phyloP scores from a whole-genome alignment of 1,140 invertebrate genomes.

The Euura lappo region DNA sequence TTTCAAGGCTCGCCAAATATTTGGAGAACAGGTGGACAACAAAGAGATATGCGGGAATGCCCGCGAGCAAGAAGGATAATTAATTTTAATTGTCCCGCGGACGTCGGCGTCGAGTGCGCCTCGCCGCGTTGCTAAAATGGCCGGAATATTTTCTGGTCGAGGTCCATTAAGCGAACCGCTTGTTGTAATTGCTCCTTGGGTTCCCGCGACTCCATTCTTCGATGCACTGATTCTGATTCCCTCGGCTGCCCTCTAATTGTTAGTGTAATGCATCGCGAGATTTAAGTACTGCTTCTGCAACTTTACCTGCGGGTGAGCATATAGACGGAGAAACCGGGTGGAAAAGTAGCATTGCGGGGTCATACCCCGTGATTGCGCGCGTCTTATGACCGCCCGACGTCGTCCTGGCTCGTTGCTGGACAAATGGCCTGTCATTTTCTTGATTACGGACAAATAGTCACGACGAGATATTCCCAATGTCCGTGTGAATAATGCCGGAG shows the following conservation, averaged over 20 bases:
- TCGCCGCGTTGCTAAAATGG: constrained; percentile 41
- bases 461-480: background rate
- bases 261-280: too few species aligned
- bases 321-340: background rate
- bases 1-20: constrained; percentile 3
- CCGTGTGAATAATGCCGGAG: background rate
- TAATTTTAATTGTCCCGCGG: constrained; percentile 53
- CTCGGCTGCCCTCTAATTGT: too few species aligned
- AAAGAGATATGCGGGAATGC: background rate
- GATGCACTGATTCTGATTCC: too few species aligned
- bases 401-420: background rate
- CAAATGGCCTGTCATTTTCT: constrained; percentile 4
- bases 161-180: constrained; percentile 44
- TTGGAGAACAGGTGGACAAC: constrained; percentile 12
- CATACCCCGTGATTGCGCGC: background rate
- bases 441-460: constrained; percentile 5
- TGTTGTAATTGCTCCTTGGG: constrained; percentile 36
- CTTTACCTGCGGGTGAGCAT: background rate
- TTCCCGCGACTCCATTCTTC: background rate
- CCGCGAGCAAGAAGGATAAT: constrained; percentile 39
- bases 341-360: background rate
- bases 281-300: too few species aligned
- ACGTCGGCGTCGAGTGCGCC: constrained; percentile 34
- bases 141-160: constrained; percentile 45
- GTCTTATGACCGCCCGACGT: background rate